Base-by-base conservation (phyloP, 1,140 invertebrate genomes). In the Pachypsylla venusta region DNA sequence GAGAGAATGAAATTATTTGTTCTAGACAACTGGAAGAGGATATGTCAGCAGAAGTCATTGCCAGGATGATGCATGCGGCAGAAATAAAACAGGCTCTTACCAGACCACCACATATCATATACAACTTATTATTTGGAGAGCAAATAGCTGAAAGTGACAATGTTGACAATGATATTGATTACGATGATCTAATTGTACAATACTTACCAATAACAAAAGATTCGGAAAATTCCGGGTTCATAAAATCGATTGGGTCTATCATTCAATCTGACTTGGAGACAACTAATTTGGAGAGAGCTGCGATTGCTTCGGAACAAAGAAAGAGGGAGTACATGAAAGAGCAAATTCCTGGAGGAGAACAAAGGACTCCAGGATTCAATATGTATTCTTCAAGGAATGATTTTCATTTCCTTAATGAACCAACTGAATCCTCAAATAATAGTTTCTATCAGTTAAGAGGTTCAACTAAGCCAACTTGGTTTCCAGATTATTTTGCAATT, bases 61-160 rank as follows among this genome's bases (percentile, higher is more conserved):
- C 42, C 16, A 48, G n/a, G 42, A 48, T 48, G 42, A 5, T 48
- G 16, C n/a, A 48, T 19, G 42, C 42, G 22, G 42, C 42, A 48
- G 42, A 48, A 22, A 19, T 48, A n/a, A 48, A 48, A 19, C 22
- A n/a, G 16, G 42, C 42, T 5, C 42, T 48, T 4, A 48, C 42
- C 4, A 22, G n/a, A 19, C 42, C 42, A 5, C 42, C 42, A 19
- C 42, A 48, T 19, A 22, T 48, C 4, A 48, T 48, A 7, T 48
- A 48, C n/a, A 48, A 48, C 42, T 48, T 48, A n/a, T 22, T 48
- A 19, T 48, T 48, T 19, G 42, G n/a, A 19, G 42, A 48, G n/a
- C n/a, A n/a, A n/a, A n/a, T n/a, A 7, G 42, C 4, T 48, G 42
- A 48, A 5, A 19, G 22, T 19, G 42, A 48, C 42, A 10, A n/a